Conservation (phyloP, 2,113 vertebrate species). For the Pachypanchax playfairii region DNA sequence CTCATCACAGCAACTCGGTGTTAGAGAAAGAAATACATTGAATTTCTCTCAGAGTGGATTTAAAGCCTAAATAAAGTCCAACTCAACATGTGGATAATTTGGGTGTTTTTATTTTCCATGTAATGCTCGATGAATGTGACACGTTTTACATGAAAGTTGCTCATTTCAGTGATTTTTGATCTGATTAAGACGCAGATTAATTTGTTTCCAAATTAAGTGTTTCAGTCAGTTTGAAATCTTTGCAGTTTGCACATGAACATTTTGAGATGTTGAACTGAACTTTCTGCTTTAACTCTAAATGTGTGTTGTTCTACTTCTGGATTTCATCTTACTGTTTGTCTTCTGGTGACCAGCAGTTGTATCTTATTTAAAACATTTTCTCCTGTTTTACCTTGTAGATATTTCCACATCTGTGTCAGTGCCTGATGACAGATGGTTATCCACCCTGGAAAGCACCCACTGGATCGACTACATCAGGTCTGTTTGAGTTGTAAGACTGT, state of each 20-base stretch:
- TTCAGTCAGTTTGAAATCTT: too few relatives aligned
- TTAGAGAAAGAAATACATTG: too few relatives aligned
- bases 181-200: too few relatives aligned
- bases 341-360: not conserved
- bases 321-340: not conserved
- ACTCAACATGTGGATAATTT: not conserved
- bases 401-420: constrained; percentile 79
- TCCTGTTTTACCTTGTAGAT: constrained; percentile 71
- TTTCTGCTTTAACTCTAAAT: not conserved
- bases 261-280: not conserved
- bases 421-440: constrained; percentile 93
- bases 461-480: constrained; percentile 90
- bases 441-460: constrained; percentile 87
- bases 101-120: constrained; percentile 3
- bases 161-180: too few relatives aligned
- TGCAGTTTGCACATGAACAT: too few relatives aligned
- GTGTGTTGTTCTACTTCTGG: not conserved
- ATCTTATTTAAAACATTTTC: too few relatives aligned
- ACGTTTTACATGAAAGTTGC: too few relatives aligned
- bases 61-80: too few relatives aligned
- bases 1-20: not conserved
- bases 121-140: too few relatives aligned
- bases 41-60: too few relatives aligned
- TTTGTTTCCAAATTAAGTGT: too few relatives aligned
- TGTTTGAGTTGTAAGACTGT: not conserved